phyloP scores from a whole-genome alignment of 2,113 vertebrate genomes.

The Lophochroa leadbeateri region DNA sequence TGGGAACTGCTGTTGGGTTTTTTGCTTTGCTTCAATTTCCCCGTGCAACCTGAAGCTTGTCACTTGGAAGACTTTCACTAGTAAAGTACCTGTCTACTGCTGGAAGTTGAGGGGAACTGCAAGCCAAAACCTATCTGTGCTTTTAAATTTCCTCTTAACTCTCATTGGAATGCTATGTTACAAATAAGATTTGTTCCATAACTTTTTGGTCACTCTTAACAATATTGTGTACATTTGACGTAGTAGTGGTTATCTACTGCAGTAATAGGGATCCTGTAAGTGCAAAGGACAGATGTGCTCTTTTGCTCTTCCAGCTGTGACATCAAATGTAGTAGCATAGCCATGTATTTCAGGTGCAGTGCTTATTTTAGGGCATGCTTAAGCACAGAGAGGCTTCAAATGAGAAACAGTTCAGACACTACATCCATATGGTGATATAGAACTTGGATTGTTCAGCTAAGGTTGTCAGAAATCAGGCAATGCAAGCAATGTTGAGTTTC shows the following conservation, averaged over 20 bases:
- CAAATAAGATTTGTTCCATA: not conserved
- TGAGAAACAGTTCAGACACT: not conserved
- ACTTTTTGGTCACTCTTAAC: not conserved
- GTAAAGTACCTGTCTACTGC: rapidly evolving
- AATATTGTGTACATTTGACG: not conserved
- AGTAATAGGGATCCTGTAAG: not conserved
- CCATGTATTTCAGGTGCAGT: rapidly evolving
- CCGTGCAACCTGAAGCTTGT: not conserved
- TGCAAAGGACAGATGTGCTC: not conserved
- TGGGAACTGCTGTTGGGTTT: not conserved
- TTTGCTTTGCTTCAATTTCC: not conserved
- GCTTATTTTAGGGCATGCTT: not conserved
- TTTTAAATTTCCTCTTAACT: not conserved
- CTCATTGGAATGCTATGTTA: rapidly evolving
- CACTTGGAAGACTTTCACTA: not conserved
- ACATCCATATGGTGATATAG: not conserved
- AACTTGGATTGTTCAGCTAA: not conserved
- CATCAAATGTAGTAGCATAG: not conserved
- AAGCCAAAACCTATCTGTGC: not conserved
- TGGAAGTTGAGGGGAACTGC: not conserved
- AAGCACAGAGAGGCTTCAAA: not conserved
- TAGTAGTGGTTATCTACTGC: too few relatives aligned
- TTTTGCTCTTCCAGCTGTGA: not conserved
- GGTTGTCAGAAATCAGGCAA: not conserved
- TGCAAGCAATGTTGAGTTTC: not conserved